A percentile compares a stretch with the other conserved stretches of the same genome.
These are phyloP conservation scores for Leucosticte australis DNA, from an alignment of 2,113 vertebrate genomes.

Conservation along the genomic window DNA sequence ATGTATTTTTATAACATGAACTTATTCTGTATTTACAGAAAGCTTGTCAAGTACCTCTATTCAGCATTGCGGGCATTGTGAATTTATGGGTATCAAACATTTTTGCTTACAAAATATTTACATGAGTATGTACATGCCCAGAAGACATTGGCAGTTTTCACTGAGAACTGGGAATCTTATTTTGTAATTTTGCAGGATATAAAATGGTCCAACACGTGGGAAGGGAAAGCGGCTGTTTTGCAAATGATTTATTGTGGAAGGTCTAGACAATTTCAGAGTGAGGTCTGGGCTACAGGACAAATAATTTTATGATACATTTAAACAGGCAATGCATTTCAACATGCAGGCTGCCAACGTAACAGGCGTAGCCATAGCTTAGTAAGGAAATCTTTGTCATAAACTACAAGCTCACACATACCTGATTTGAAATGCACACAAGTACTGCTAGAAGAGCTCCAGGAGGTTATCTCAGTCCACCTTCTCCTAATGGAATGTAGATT, in stretches of 20 bases:
- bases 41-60: not conserved
- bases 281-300: not conserved
- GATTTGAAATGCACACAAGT: not conserved
- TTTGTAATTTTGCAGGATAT: not conserved
- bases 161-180: not conserved
- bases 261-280: not conserved
- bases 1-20: not conserved
- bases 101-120: conserved; percentile 2
- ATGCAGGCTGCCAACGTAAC: not conserved
- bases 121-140: not conserved
- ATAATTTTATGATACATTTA: not conserved
- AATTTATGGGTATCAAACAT: not conserved
- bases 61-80: not conserved
- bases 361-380: not conserved
- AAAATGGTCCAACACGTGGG: not conserved
- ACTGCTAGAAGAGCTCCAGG: not conserved
- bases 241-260: not conserved
- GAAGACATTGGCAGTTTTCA: not conserved
- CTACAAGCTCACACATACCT: not conserved
- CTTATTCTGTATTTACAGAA: not conserved
- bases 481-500: not conserved
- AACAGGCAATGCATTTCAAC: not conserved
- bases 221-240: not conserved
- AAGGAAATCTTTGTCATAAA: not conserved
- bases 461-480: not conserved